phyloP scores from a whole-genome alignment of 2,888 invertebrate genomes.

The Dascillus cervinus region DNA sequence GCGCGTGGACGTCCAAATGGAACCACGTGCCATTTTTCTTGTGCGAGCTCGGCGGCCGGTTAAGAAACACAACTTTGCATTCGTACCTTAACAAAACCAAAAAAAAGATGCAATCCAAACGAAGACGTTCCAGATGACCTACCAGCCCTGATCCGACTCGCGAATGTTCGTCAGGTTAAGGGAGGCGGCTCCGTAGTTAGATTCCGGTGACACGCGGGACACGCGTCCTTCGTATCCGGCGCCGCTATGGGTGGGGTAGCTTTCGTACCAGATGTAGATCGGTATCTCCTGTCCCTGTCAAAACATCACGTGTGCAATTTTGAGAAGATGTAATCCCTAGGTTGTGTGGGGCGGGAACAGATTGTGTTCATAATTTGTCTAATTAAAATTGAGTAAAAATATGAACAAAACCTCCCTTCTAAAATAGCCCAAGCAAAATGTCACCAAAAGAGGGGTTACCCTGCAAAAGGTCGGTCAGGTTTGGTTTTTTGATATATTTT shows the following conservation, averaged over 20 bases:
- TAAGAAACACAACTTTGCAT: slow-evolving; percentile 81
- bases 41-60: slow-evolving; percentile 84
- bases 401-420: too few relatives aligned
- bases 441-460: too few relatives aligned
- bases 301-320: too few relatives aligned
- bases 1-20: slow-evolving; percentile 95
- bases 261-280: slow-evolving; percentile 97
- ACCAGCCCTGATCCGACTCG: slow-evolving; percentile 95
- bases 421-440: too few relatives aligned
- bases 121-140: slow-evolving; percentile 52
- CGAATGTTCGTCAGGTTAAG: slow-evolving; percentile 92
- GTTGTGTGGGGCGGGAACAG: too few relatives aligned
- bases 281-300: slow-evolving; percentile 90
- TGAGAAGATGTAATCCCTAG: too few relatives aligned
- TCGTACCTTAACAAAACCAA: slow-evolving; percentile 34
- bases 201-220: slow-evolving; percentile 80
- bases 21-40: slow-evolving; percentile 98
- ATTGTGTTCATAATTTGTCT: too few relatives aligned
- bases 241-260: slow-evolving; percentile 93
- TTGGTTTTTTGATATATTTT: too few relatives aligned
- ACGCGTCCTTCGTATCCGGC: slow-evolving; percentile 90
- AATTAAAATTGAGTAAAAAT: too few relatives aligned
- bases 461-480: too few relatives aligned
- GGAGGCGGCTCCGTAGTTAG: slow-evolving; percentile 84
- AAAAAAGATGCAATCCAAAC: slow-evolving; percentile 3